These are phyloP conservation scores for Bubo bubo DNA, from an alignment of 2,113 vertebrate genomes.

Conservation along the genomic window DNA sequence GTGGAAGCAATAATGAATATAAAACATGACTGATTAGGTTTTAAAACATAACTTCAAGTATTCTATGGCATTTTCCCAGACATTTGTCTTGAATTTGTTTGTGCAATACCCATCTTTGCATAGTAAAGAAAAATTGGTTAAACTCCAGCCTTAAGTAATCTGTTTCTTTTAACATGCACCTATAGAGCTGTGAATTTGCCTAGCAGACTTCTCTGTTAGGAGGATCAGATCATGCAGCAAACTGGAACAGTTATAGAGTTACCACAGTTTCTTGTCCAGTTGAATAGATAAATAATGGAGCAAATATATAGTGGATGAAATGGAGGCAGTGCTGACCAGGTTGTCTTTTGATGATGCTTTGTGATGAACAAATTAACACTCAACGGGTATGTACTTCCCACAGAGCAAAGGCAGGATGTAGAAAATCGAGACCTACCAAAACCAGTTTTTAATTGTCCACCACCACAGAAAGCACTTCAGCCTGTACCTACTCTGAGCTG, in stretches of 20 bases:
- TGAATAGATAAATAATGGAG: conserved; percentile 68
- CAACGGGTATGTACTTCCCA: background rate
- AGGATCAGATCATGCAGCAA: conserved; percentile 88
- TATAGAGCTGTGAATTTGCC: conserved; percentile 80
- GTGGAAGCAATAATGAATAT: conserved; percentile 66
- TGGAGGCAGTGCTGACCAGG: conserved; percentile 54
- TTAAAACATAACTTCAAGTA: conserved; percentile 80
- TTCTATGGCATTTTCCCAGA: conserved; percentile 69
- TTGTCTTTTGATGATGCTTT: conserved; percentile 15
- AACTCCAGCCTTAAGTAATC: conserved; percentile 68
- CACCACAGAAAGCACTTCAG: conserved; percentile 6
- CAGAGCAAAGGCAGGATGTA: background rate
- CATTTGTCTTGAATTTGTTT: conserved; percentile 77
- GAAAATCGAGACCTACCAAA: background rate
- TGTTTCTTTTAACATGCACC: conserved; percentile 86
- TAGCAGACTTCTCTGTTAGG: conserved; percentile 75
- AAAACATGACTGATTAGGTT: conserved; percentile 65
- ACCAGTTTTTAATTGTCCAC: background rate
- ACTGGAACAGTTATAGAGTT: conserved; percentile 72
- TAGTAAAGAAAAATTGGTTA: conserved; percentile 90
- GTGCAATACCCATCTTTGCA: conserved; percentile 96
- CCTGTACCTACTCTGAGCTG: background rate
- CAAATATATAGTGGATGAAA: conserved; percentile 68
- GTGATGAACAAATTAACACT: background rate
- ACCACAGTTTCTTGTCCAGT: conserved; percentile 69